Evolutionary conservation across 2,888 invertebrate genomes (phyloP), one percentile per base, ranked within the genome.

Genomic region (Emmelina monodactyla): DNA sequence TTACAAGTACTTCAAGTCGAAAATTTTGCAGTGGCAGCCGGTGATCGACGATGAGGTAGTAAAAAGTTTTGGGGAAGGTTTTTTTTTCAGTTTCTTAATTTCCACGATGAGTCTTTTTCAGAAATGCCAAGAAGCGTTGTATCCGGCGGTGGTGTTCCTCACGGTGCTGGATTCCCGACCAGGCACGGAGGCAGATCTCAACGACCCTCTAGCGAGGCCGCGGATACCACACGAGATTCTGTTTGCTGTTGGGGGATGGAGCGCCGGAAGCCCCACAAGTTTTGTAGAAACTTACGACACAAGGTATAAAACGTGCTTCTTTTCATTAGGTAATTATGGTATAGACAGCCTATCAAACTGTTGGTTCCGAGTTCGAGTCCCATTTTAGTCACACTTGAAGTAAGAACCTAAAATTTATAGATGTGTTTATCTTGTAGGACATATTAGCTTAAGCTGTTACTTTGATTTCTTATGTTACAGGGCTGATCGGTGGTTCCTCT

Each of bases 181-280:
- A 3, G 75, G 73, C 11, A 66, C 73, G 5, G 82, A 82, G 48
- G 69, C 71, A 10, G 82, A 82, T 50, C 63, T 82, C 2, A 76
- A 73, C 45, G 83, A 87, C 53, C 85, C 85, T 1, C 52, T 88
- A 22, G 80, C 86, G 6, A 70, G 86, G 39, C 91, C 92, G 0
- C 76, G 93, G 39, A 84, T 91, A 64, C 91, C 84, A 31, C 87
- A 89, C 59, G 89, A 89, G 51, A 84, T 90, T 48, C 78, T 93
- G 9, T 92, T 93, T 60, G 89, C 92, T 10, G 85, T 92, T 12
- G 92, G 92, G 2, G 93, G 93, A 1, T 92, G 92, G 93, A 82
- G 87, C 58, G 83, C 88, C n/a, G 91, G 91, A n/a, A 88, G 88
- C 43, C 91, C 91, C 0, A 91, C 91, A 1, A 89, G 86, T 66